These are phyloP conservation scores for Castor canadensis DNA, from an alignment of 2,113 vertebrate species.

Conservation along the genomic window DNA sequence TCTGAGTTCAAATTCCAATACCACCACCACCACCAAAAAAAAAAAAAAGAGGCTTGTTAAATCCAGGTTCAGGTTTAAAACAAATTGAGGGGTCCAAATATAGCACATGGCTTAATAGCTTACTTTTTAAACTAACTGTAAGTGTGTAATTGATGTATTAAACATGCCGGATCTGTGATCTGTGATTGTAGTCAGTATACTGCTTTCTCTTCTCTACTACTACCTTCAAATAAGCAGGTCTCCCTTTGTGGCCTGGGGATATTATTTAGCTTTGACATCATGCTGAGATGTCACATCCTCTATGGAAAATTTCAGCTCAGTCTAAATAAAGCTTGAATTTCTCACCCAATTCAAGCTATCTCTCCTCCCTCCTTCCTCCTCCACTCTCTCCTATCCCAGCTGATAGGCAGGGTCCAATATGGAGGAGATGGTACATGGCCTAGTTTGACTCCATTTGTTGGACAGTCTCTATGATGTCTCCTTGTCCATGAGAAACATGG, in stretches of 20 bases:
- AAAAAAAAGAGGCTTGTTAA: too few species aligned
- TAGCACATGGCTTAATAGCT: background rate
- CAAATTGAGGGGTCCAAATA: background rate
- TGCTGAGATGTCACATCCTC: background rate
- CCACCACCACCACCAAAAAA: too few species aligned
- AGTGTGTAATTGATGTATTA: background rate
- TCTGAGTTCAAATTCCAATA: too few species aligned
- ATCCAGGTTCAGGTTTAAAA: background rate
- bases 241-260: background rate
- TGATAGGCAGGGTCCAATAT: background rate
- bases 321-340: conserved; percentile 56
- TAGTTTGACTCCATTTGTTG: background rate
- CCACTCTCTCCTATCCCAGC: background rate
- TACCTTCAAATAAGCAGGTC: background rate
- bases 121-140: conserved; percentile 15
- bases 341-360: background rate
- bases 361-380: background rate
- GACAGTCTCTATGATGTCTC: background rate
- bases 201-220: background rate
- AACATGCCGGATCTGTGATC: background rate
- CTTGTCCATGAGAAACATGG: background rate
- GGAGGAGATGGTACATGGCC: background rate
- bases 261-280: background rate
- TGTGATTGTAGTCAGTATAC: background rate
- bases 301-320: background rate